Base-by-base conservation (phyloP, 2,113 vertebrate species). In the Indicator maculatus region DNA sequence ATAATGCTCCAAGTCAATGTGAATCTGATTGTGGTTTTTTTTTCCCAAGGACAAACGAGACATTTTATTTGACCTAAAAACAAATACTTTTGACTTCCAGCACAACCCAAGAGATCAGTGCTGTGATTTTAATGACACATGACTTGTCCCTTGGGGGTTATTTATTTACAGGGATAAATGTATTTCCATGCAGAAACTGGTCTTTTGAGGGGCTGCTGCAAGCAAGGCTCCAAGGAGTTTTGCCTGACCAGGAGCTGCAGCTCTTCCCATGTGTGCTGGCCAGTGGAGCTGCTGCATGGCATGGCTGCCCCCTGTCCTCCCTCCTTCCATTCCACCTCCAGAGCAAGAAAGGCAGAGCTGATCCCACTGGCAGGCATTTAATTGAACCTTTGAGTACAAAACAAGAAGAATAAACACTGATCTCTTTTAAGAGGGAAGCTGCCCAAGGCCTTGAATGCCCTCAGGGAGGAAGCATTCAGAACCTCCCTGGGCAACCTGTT, bases 111-210 rank as follows among this genome's bases (percentile, higher is more conserved):
- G 60, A 74, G 41, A 59, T 66, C 69, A 80, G 59, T 91, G 56
- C 60, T 52, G 19, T 93, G 90, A 76, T 94, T 88, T 94, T 91
- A 86, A 91, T 60, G 60, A 47, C 71, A 56, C 16, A 12, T 77
- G 83, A 83, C 88, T 73, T 86, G 60, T 93, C 60, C 31, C 52
- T 74, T 50, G 4, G 7, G 31, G 79, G 47, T 60, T 81, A 41
- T 79, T 91, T 83, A 31, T 86, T 73, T 72, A 23, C 2, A 8
- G 23, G 67, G 19, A 11, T 80, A 50, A 86, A 80, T 52, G 9
- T 27, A 30, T 80, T 56, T 83, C 52, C 31, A 16, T 66, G 56
- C 21, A 66, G 38, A 91, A 86, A 55, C 6, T 44, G 45, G n/a
- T 45, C 60, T 93, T 93, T 73, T 23, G 38, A 61, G 88, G 36